Evolutionary conservation across 2,888 invertebrate genomes (phyloP), one percentile per base, ranked within the genome.

Genomic region (Drosophila neonasuta): DNA sequence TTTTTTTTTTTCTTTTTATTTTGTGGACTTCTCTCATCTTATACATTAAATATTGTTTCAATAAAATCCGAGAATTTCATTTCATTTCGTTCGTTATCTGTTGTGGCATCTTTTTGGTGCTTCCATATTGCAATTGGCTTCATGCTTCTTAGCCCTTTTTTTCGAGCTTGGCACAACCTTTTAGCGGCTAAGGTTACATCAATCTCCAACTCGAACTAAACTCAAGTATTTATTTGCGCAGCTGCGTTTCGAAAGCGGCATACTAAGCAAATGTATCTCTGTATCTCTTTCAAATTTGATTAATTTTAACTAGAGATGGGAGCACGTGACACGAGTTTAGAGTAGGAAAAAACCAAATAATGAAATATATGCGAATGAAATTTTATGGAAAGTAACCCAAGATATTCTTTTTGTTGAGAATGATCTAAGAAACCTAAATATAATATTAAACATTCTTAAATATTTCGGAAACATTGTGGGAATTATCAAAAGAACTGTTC

Each of bases 11-110:
- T 49, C 11, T 20, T 44, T 44, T 20, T 20, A 3, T 20, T 17
- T 20, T 24, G 5, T 6, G 24, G 24, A 24, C 24, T 24, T 24
- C 24, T 4, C 24, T 24, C 15, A 10, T 77, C 75, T 72, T 79
- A 70, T 80, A 71, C 77, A 80, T 84, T 83, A 80, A 87, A 84
- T 80, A 86, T 84, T 87, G 76, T 87, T 80, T 70, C 83, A 79
- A 82, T 77, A 71, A 79, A 68, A 57, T 64, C 65, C 48, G 42
- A 68, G 70, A 55, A 57, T 65, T 64, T 66, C 61, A 50, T 71
- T 62, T 46, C 45, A 10, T 58, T n/a, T 36, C 36, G 0, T 24
- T 24, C 24, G 60, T 67, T 59, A 66, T 57, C 58, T 58, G 46
- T 32, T 17, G 39, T 52, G 34, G 24, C 45, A 44, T 45, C 41